Percentiles rank a stretch among this genome's conserved stretches.
Conservation (phyloP, 2,888 invertebrate genomes). For the Ditylenchus weischeri region DNA sequence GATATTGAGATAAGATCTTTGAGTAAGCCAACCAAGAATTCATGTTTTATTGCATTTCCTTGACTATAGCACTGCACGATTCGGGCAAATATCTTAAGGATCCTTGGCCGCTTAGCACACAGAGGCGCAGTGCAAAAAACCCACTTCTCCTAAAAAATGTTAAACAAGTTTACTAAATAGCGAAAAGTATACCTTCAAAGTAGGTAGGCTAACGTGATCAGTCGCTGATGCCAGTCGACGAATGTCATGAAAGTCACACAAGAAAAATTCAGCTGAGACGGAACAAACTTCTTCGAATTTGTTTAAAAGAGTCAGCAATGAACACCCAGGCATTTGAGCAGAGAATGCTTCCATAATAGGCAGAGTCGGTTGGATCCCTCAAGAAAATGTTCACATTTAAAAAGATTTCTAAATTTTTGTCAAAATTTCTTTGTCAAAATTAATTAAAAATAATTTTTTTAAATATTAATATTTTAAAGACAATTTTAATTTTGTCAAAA, state of each 20-base stretch:
- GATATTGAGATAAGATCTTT: constrained; percentile 84
- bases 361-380: no score
- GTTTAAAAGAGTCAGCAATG: constrained; percentile 89
- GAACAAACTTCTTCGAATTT: constrained; percentile 87
- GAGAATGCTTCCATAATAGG: constrained; percentile 70
- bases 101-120: constrained; percentile 78
- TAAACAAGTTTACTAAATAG: no score
- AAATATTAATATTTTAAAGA: no score
- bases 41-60: constrained; percentile 76
- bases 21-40: constrained; percentile 77
- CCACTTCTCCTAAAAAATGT: constrained; percentile 68
- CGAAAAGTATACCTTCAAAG: constrained; percentile 66
- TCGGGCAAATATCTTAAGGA: constrained; percentile 89
- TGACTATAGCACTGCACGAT: constrained; percentile 64
- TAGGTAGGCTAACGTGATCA: constrained; percentile 79
- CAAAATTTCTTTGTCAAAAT: no score
- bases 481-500: no score
- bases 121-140: constrained; percentile 96
- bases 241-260: constrained; percentile 86
- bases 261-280: constrained; percentile 77
- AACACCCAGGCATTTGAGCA: constrained; percentile 68
- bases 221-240: constrained; percentile 95
- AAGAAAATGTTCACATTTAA: no score
- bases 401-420: no score
- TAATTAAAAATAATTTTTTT: no score